Conservation (phyloP, 2,888 invertebrate species). For the Camptogramma bilineatum region DNA sequence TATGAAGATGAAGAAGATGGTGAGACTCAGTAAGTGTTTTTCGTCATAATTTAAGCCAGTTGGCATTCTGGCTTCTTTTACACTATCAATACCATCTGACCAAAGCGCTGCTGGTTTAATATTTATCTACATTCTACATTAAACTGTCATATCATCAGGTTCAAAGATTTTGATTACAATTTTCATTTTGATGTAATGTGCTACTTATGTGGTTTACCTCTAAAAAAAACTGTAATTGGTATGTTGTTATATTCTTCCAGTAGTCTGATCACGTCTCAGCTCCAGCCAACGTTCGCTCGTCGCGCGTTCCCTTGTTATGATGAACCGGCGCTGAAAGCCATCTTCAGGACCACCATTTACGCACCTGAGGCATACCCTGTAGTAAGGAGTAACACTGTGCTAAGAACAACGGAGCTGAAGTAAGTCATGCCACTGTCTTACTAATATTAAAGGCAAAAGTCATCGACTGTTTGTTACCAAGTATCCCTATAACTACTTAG, state of each 20-base stretch:
- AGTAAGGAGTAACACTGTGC: conserved; percentile 72
- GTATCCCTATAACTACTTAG: too few relatives aligned
- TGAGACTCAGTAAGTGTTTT: conserved; percentile 61
- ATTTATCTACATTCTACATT: too few relatives aligned
- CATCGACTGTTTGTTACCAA: too few relatives aligned
- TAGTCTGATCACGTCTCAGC: conserved; percentile 88
- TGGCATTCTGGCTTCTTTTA: too few relatives aligned
- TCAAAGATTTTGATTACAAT: too few relatives aligned
- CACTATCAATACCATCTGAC: background rate
- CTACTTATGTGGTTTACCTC: too few relatives aligned
- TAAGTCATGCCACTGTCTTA: conserved; percentile 47
- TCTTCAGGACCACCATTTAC: conserved; percentile 87
- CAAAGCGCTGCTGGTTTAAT: too few relatives aligned
- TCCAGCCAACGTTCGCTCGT: conserved; percentile 88
- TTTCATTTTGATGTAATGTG: too few relatives aligned
- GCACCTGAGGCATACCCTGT: conserved; percentile 72
- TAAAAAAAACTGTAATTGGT: too few relatives aligned
- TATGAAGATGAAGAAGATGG: conserved; percentile 64
- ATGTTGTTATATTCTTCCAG: conserved; percentile 58
- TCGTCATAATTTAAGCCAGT: background rate
- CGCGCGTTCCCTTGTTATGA: conserved; percentile 92
- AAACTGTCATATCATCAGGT: too few relatives aligned
- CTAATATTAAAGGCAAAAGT: too few relatives aligned
- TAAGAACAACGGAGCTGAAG: conserved; percentile 60
- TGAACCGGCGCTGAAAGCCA: conserved; percentile 89